Base-by-base conservation (phyloP, 2,113 vertebrate species). In the Montifringilla adamsi region DNA sequence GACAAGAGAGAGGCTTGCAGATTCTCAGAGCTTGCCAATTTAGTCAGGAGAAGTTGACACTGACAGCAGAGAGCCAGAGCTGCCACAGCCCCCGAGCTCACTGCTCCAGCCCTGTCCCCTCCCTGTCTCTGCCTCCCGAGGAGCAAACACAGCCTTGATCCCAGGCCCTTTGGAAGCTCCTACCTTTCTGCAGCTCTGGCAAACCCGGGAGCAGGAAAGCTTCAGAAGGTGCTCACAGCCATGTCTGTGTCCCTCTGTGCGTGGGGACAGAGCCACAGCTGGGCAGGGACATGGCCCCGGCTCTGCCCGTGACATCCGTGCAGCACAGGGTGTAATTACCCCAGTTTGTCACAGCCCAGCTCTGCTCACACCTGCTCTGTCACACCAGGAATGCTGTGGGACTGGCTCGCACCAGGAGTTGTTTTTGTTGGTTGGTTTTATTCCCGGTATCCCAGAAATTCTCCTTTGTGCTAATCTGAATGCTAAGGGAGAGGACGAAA, bases 321-420 rank as follows among this genome's bases (percentile, higher is more conserved):
- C 39, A 41, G 41, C 56, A 1, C 72, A 49, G 43, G 2, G 3
- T 96, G 3, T 97, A 96, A 97, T 97, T 97, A 96, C 24, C 55
- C 47, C 53, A 16, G 17, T 82, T 84, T 2, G 12, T 44, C 37
- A 6, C 63, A 12, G n/a, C 24, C 93, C 93, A 76, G 84, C 94
- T 59, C 95, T 68, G 75, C 95, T 89, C 85, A 82, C 76, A 64
- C 89, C 76, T 75, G 95, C 91, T 53, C 59, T 46, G 68, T 33
- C 88, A 62, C 81, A 69, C 37, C 4, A 94, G 93, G 96, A 97
- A 97, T 97, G 96, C 3, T 19, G 97, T 7, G 30, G 1, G 86
- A 83, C 97, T 33, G 90, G 92, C 81, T 97, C 23, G 64, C 68
- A 21, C 47, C 77, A 39, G 5, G 33, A 50, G 1, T 31, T 90